Evolutionary conservation across 1,140 invertebrate genomes (phyloP), one percentile per base, ranked within the genome.

Genomic region (Ceratina calcarata): DNA sequence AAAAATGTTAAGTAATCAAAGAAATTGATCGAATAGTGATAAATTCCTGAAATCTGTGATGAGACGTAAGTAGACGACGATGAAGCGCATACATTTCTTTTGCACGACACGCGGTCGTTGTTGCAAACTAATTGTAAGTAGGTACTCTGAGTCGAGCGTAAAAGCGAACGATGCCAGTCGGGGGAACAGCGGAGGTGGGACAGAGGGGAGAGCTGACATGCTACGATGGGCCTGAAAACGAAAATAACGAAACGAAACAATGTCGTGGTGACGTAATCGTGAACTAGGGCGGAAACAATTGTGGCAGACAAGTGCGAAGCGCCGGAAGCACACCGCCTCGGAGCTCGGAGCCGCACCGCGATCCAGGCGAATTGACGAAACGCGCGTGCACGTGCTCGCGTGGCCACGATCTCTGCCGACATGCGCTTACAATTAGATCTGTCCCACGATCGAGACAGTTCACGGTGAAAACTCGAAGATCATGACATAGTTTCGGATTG

Each of bases 211-310:
- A 85, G 70, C 83, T 89, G 91, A 92, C 91, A 92, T 91, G 91
- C 91, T 92, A 92, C 90, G 90, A 84, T 92, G 91, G 90, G 91
- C 90, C 89, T 92, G 91, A 92, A 92, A 92, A 92, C 90, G 91
- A 92, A 92, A 92, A 92, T 90, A 91, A 92, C 91, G 89, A 90
- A 90, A 91, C 88, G 87, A 92, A 92, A 92, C 91, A 92, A 92
- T 92, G 91, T 91, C 90, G 91, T 85, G 68, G 75, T 92, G 90
- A 89, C 91, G 91, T 90, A 92, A 92, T 87, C 75, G 88, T 80
- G 89, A 92, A 92, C 91, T 92, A 92, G 91, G 91, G 91, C 91
- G 91, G 91, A 92, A 92, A 92, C 91, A 92, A 92, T 92, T 90
- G 91, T 91, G 90, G 89, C 88, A 89, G 85, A 88, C 90, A 92